phyloP scores from a whole-genome alignment of 2,797 vertebrate species.

The Simalia tracyae region DNA sequence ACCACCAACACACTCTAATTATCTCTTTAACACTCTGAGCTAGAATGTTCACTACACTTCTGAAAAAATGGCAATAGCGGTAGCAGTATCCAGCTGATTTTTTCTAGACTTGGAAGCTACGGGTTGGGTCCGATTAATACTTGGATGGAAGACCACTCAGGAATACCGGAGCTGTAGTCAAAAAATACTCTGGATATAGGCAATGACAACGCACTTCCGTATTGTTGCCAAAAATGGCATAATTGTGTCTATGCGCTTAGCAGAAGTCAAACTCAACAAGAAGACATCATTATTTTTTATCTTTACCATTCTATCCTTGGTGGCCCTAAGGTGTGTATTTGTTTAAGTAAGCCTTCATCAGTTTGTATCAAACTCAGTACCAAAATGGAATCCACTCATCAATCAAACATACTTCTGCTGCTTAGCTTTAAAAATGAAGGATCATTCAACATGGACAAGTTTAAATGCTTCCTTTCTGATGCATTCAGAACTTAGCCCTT shows the following conservation, averaged over 20 bases:
- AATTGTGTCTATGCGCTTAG: neutral
- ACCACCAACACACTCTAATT: neutral
- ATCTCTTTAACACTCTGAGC: neutral
- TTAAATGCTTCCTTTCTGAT: neutral
- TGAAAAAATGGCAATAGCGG: slow-evolving; percentile 27
- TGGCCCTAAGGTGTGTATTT: slow-evolving; percentile 46
- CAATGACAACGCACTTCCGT: neutral
- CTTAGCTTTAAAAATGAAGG: slow-evolving; percentile 56
- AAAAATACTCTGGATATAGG: neutral
- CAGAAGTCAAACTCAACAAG: slow-evolving; percentile 15
- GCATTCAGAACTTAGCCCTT: neutral
- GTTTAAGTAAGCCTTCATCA: slow-evolving; percentile 51
- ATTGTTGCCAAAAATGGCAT: neutral
- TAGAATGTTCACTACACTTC: slow-evolving; percentile 37
- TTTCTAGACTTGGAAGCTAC: neutral
- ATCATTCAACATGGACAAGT: slow-evolving; percentile 58
- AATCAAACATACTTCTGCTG: neutral
- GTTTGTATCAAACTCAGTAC: slow-evolving; percentile 45
- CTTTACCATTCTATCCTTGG: slow-evolving; percentile 54
- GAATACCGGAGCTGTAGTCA: neutral
- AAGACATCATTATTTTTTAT: slow-evolving; percentile 38
- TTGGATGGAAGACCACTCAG: neutral
- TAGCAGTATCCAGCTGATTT: neutral
- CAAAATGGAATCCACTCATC: neutral
- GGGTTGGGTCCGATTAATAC: neutral